Conservation (phyloP, 1,140 invertebrate species). For the Scaptomyza graminum region DNA sequence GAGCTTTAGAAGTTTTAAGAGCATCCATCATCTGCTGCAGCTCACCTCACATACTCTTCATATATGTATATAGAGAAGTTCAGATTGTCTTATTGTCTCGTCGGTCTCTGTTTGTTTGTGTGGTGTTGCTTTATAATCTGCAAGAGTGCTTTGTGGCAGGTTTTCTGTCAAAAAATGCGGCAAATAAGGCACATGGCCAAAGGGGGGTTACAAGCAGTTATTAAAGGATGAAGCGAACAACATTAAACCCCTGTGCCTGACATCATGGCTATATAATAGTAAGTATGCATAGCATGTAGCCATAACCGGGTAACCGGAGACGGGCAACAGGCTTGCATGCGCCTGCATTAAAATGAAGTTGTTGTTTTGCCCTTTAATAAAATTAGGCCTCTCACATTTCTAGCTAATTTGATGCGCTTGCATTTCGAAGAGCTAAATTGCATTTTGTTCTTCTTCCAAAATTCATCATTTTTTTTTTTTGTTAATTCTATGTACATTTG, state of each 20-base stretch:
- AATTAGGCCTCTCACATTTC: background rate
- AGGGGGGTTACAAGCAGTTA: background rate
- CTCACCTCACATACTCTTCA: too few species aligned
- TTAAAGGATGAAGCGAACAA: background rate
- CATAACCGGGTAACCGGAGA: background rate
- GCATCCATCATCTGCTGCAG: background rate
- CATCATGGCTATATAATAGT: conserved; percentile 1
- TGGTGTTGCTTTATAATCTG: conserved; percentile 46
- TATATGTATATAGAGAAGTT: conserved; percentile 8
- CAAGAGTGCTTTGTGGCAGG: conserved; percentile 41
- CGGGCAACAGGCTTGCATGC: background rate
- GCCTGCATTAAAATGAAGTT: conserved; percentile 21
- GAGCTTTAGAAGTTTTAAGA: conserved; percentile 10
- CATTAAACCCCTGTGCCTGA: background rate
- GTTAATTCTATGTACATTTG: too few species aligned
- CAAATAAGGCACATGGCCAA: conserved; percentile 50
- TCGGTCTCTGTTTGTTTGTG: background rate
- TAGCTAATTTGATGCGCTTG: conserved; percentile 11
- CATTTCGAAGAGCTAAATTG: background rate
- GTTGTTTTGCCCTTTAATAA: conserved; percentile 12
- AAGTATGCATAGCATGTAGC: background rate
- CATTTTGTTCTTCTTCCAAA: too few species aligned
- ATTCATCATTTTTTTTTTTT: too few species aligned
- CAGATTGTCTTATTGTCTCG: background rate
- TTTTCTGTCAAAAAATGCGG: conserved; percentile 65